These are phyloP conservation scores for Drosophila pectinifera DNA, from an alignment of 1,140 invertebrate species.

Conservation along the genomic window DNA sequence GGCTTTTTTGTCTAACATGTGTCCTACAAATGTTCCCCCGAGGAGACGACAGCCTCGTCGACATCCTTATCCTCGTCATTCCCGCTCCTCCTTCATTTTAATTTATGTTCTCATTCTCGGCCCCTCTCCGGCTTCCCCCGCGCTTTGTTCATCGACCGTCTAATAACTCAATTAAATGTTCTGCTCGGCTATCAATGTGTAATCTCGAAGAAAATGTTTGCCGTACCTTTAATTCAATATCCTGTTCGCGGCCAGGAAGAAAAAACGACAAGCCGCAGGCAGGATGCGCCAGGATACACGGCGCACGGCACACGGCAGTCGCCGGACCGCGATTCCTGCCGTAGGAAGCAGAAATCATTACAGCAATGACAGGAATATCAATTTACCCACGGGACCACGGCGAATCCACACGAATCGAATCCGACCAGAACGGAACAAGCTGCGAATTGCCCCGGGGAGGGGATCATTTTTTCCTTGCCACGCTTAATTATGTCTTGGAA, in stretches of 20 bases:
- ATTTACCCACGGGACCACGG: constrained; percentile 63
- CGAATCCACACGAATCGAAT: constrained; percentile 39
- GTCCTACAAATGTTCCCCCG: constrained; percentile 70
- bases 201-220: constrained; percentile 71
- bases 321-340: constrained; percentile 34
- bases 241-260: constrained; percentile 51
- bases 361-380: constrained; percentile 78
- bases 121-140: constrained; percentile 27
- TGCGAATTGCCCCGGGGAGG: constrained; percentile 31
- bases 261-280: constrained; percentile 52
- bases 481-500: constrained; percentile 63
- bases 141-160: constrained; percentile 46
- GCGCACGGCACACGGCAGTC: constrained; percentile 41
- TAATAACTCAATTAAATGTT: constrained; percentile 80
- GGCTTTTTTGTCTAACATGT: constrained; percentile 66
- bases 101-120: constrained; percentile 50
- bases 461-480: constrained; percentile 28
- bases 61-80: constrained; percentile 34
- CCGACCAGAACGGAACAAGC: constrained; percentile 42
- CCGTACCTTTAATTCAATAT: constrained; percentile 78
- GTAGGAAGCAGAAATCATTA: constrained; percentile 74
- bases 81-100: constrained; percentile 42
- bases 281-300: constrained; percentile 58
- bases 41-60: constrained; percentile 43
- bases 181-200: constrained; percentile 60